A percentile compares a stretch with the other conserved stretches of the same genome.
Conservation (phyloP, 1,140 invertebrate species). For the Heliconius hewitsoni region DNA sequence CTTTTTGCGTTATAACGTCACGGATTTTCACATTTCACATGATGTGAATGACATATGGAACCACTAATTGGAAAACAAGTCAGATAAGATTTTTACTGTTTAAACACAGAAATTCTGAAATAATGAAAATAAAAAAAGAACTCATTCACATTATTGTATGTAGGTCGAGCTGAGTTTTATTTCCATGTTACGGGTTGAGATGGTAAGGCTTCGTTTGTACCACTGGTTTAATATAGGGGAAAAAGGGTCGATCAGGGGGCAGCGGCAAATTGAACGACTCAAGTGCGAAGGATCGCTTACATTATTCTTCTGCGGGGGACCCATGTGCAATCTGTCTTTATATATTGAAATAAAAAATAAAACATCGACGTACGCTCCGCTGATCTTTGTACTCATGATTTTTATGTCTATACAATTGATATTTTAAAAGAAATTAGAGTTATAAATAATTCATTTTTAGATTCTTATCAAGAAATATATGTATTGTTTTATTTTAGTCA, state of each 20-base stretch:
- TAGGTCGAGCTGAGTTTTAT: conserved; percentile 15
- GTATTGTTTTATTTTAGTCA: no score
- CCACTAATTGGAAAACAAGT: conserved; percentile 1
- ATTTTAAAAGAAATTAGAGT: background rate
- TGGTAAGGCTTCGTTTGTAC: conserved; percentile 24
- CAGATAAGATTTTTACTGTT: background rate
- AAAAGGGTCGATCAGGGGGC: conserved; percentile 26
- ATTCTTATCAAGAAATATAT: background rate
- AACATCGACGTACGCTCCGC: background rate
- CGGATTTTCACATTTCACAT: conserved; percentile 10
- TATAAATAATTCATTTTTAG: background rate
- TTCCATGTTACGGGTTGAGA: conserved; percentile 13
- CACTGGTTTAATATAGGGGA: conserved; percentile 29
- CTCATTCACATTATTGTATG: conserved; percentile 3
- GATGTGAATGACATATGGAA: background rate
- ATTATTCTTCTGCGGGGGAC: conserved; percentile 37
- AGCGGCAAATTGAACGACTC: conserved; percentile 27
- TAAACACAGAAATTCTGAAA: background rate
- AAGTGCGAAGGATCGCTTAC: conserved; percentile 28
- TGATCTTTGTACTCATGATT: conserved; percentile 7
- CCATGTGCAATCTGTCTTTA: conserved; percentile 22
- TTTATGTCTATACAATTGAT: background rate
- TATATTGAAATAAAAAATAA: conserved; percentile 6
- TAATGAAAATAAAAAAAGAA: conserved; percentile 11
- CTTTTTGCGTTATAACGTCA: background rate